These are phyloP conservation scores for Cylloceria caligata DNA, from an alignment of 2,888 invertebrate species.

Conservation along the genomic window DNA sequence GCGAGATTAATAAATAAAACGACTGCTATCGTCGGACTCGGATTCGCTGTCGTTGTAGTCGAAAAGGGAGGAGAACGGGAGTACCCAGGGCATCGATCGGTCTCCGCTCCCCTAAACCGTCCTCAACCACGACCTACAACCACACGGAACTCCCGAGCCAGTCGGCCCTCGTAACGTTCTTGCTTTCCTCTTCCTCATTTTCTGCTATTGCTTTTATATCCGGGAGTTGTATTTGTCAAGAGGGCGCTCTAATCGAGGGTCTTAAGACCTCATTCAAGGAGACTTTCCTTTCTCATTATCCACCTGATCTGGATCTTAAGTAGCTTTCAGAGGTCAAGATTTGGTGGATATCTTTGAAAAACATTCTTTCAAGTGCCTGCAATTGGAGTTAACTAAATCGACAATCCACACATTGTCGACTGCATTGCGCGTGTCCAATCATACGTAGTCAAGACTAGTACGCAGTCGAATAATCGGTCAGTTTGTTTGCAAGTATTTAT, in stretches of 20 bases:
- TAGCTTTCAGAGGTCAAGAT: conserved; percentile 45
- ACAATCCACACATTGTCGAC: not conserved
- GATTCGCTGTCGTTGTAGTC: conserved; percentile 36
- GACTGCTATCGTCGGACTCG: conserved; percentile 55
- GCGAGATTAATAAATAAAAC: conserved; percentile 75
- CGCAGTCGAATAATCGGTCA: not conserved
- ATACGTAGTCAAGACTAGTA: not conserved
- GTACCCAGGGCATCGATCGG: conserved; percentile 77
- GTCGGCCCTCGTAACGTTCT: conserved; percentile 51
- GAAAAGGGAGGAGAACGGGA: conserved; percentile 63
- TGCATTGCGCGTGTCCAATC: not conserved
- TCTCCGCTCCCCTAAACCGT: conserved; percentile 68
- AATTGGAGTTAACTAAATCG: not conserved
- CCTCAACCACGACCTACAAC: conserved; percentile 73
- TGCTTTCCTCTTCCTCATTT: conserved; percentile 54
- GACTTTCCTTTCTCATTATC: conserved; percentile 37
- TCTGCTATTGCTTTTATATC: conserved; percentile 74
- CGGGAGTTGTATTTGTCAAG: conserved; percentile 70
- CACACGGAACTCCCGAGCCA: conserved; percentile 68
- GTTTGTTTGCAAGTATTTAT: not conserved
- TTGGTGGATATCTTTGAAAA: conserved; percentile 31
- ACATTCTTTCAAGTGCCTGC: conserved; percentile 8
- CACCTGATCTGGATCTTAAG: conserved; percentile 46
- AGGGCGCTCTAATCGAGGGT: conserved; percentile 70
- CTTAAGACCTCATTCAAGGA: conserved; percentile 69